These are phyloP conservation scores for Drosophila pseudotalamancana DNA, from an alignment of 2,888 invertebrate genomes.

Conservation along the genomic window DNA sequence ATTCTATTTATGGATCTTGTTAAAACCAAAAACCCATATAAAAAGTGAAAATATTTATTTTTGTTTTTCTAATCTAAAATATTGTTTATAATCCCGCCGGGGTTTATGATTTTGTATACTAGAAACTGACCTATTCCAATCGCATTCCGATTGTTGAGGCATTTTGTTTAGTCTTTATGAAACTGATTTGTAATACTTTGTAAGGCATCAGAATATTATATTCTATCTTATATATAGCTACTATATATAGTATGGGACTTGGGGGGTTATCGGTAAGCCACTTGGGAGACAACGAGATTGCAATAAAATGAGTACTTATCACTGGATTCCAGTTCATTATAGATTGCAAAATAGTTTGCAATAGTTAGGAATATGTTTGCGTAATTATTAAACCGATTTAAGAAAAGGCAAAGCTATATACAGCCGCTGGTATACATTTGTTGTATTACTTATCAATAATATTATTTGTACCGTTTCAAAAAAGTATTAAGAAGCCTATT, in stretches of 20 bases:
- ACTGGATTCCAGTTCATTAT: background rate
- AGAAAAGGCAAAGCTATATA: too few relatives aligned
- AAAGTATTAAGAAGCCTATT: too few relatives aligned
- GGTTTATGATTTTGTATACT: conserved; percentile 11
- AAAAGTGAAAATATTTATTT: conserved; percentile 8
- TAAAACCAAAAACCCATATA: background rate
- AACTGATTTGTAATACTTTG: conserved; percentile 31
- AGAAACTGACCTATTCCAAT: conserved; percentile 73
- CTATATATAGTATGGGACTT: conserved; percentile 11
- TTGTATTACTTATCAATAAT: too few relatives aligned
- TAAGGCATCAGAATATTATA: conserved; percentile 12
- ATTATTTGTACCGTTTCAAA: too few relatives aligned
- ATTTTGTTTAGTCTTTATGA: conserved; percentile 12
- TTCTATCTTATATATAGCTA: background rate
- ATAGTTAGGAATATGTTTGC: too few relatives aligned
- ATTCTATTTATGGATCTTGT: background rate
- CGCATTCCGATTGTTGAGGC: conserved; percentile 52
- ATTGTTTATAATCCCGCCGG: conserved; percentile 42
- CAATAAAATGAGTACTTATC: conserved; percentile 8
- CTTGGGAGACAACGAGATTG: conserved; percentile 1
- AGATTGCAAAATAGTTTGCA: too few relatives aligned
- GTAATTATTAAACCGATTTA: too few relatives aligned
- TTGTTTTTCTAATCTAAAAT: conserved; percentile 25
- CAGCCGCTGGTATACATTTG: too few relatives aligned
- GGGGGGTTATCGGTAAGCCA: conserved; percentile 33